Percentiles rank a stretch among this genome's conserved stretches.
Conservation (phyloP, 2,888 invertebrate species). For the Acanthoscelides obtectus region DNA sequence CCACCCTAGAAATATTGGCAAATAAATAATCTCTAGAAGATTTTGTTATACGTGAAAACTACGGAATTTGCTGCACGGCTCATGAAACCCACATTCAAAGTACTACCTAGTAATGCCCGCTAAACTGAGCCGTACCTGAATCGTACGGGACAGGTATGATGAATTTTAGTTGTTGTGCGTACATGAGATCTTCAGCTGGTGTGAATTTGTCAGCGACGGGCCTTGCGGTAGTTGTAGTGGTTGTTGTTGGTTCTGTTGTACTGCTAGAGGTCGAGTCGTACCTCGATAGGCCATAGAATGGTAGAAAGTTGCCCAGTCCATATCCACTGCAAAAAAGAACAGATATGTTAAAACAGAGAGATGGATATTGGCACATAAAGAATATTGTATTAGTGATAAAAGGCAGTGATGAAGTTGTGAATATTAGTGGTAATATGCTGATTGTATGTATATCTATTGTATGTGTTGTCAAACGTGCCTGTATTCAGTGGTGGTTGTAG, state of each 20-base stretch:
- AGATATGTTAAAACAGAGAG: too few relatives aligned
- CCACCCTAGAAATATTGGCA: too few relatives aligned
- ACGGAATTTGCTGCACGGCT: too few relatives aligned
- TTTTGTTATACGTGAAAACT: too few relatives aligned
- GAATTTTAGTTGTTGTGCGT: constrained; percentile 39
- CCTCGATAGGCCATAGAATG: constrained; percentile 16
- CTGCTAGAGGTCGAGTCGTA: constrained; percentile 6
- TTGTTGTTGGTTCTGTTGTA: constrained; percentile 25
- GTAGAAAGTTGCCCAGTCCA: constrained; percentile 20
- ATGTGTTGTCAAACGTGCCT: constrained; percentile 1
- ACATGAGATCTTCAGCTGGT: constrained; percentile 22
- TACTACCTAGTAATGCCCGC: not conserved
- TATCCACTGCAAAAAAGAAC: constrained; percentile 11
- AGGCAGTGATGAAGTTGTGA: not conserved
- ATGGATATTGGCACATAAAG: too few relatives aligned
- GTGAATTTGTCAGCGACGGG: constrained; percentile 16
- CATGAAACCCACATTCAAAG: not conserved
- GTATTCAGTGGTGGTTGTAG: constrained; percentile 20
- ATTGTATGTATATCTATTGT: too few relatives aligned
- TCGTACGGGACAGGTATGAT: constrained; percentile 40
- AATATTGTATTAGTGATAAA: too few relatives aligned
- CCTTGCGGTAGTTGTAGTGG: constrained; percentile 17
- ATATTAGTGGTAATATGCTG: too few relatives aligned
- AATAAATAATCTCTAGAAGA: too few relatives aligned
- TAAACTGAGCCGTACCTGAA: not conserved